Evolutionary conservation across 2,888 invertebrate species (phyloP).

Genomic region (Escarpia spicata): DNA sequence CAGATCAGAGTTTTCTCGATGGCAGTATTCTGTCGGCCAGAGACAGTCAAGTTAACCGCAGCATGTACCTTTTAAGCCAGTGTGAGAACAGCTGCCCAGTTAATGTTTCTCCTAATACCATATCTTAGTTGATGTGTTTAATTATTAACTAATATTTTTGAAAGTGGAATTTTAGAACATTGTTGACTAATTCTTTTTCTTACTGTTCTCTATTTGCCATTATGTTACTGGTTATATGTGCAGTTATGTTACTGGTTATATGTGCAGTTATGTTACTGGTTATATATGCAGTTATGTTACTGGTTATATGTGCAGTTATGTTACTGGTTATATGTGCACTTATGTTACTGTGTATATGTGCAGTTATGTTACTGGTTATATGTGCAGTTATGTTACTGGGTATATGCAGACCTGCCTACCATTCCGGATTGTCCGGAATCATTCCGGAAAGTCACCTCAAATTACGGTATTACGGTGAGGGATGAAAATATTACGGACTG

Average conservation of each 20-base stretch:
- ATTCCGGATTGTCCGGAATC: too few relatives aligned
- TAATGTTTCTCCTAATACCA: not conserved
- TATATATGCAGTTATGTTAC: too few relatives aligned
- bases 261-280: too few relatives aligned
- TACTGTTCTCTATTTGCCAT: not conserved
- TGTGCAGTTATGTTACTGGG: too few relatives aligned
- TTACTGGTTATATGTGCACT: too few relatives aligned
- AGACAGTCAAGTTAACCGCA: conserved; percentile 12
- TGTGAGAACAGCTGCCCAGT: not conserved
- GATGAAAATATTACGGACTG: too few relatives aligned
- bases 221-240: not conserved
- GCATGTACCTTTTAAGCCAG: not conserved
- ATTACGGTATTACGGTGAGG: too few relatives aligned
- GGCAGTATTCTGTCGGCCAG: conserved; percentile 3
- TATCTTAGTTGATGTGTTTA: not conserved
- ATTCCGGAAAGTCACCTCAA: too few relatives aligned
- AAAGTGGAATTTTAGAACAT: not conserved
- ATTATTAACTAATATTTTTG: not conserved
- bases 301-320: too few relatives aligned
- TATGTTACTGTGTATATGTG: too few relatives aligned
- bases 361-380: too few relatives aligned
- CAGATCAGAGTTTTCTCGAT: conserved; percentile 5
- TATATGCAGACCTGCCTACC: too few relatives aligned
- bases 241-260: not conserved
- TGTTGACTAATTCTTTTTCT: not conserved